Conservation (phyloP, 64 coral and sea anemone species). For the Cladopsammia gracilis region DNA sequence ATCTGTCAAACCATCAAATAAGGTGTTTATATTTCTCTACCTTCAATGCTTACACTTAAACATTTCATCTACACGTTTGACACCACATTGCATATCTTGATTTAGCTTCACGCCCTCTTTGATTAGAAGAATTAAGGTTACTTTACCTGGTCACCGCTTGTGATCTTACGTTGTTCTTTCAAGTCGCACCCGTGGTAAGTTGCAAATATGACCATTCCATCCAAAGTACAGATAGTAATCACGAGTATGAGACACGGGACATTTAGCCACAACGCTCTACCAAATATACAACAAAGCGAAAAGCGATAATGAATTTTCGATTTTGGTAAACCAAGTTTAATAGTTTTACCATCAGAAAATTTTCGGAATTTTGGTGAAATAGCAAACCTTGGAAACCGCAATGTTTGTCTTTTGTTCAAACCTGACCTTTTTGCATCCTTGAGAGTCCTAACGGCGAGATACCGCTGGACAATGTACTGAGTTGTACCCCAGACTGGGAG, state of each 20-base stretch:
- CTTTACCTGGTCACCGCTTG: conserved; percentile 91
- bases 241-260: conserved; percentile 84
- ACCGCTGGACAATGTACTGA: conserved; percentile 65
- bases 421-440: conserved; percentile 69
- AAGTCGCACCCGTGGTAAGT: conserved; percentile 86
- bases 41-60: no score
- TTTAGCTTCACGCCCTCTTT: no score
- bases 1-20: no score
- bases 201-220: conserved; percentile 94
- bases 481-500: conserved; percentile 59
- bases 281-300: not conserved
- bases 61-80: no score
- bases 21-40: no score
- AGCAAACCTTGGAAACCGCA: no score
- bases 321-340: no score
- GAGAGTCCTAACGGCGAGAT: conserved; percentile 47
- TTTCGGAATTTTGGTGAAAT: no score
- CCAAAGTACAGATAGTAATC: conserved; percentile 71
- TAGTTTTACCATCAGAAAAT: no score
- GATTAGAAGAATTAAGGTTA: not conserved
- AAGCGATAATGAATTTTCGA: no score
- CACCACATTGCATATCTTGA: no score
- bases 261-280: conserved; percentile 88
- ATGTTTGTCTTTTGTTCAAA: not conserved
- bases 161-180: conserved; percentile 31